Base-by-base conservation (phyloP, 2,113 vertebrate species). In the Thunnus thynnus region DNA sequence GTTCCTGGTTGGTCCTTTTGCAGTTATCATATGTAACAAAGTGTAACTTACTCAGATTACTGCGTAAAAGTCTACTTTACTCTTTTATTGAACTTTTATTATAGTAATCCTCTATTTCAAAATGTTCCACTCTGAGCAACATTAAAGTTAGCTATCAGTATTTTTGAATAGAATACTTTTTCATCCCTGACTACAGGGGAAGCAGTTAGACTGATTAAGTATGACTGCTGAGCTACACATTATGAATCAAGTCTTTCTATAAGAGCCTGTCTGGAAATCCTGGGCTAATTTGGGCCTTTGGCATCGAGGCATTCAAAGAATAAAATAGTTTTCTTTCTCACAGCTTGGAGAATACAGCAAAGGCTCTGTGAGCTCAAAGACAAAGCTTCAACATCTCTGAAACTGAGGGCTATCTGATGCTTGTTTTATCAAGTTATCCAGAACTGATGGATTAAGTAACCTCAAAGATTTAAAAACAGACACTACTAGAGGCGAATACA, bases 231-330 rank as follows among this genome's bases (percentile, higher is more conserved):
- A 65, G 47, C 36, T 46, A 20, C 74, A 56, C 51, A 51, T 64
- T 56, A 77, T 80, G 87, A 93, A 89, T 86, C 1, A 16, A 87
- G 56, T 70, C 81, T 25, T 82, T 87, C 56, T 86, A 22, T 48
- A 50, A 76, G n/a, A 72, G 20, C 55, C 56, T 57, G 47, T 52
- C 60, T 76, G 1, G 72, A 72, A 86, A 70, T 78, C 51, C 50
- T 41, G 2, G 13, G 7, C 44, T 85, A 78, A 90, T 88, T 87
- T 50, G 68, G 36, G 72, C 78, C 58, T 72, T 56, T 16, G 68
- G 86, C 72, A 78, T 52, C 7, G 56, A 68, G 22, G 13, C 32
- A 44, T 36, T 2, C 1, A 44, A 17, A 9, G 47, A 64, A 46
- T 66, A 54, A 63, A 63, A 76, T 41, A 41, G 52, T 27, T 85